phyloP scores from a whole-genome alignment of 2,797 vertebrate genomes.

The Acanthurus leucopareius region DNA sequence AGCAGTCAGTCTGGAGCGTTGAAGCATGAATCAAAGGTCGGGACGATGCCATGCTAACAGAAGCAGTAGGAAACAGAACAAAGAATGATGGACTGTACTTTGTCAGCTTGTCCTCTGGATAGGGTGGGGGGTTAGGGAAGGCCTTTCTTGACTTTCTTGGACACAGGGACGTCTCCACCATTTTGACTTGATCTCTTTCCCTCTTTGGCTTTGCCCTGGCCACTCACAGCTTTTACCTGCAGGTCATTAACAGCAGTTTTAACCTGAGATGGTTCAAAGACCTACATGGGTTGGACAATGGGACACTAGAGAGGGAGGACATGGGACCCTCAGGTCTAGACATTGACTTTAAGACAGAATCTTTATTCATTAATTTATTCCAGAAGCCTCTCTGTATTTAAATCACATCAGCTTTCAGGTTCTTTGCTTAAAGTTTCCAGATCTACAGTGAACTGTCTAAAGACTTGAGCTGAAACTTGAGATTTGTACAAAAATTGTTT shows the following conservation, averaged over 20 bases:
- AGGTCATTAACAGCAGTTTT: slow-evolving; percentile 77
- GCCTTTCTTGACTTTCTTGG: slow-evolving; percentile 88
- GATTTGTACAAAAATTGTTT: neutral
- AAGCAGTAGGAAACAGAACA: slow-evolving; percentile 52
- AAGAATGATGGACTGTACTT: slow-evolving; percentile 82
- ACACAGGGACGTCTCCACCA: slow-evolving; percentile 67
- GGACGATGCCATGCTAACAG: slow-evolving; percentile 46
- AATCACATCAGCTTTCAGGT: neutral
- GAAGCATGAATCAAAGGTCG: slow-evolving; percentile 6
- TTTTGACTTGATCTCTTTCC: slow-evolving; percentile 73
- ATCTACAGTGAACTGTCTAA: neutral
- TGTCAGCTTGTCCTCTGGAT: slow-evolving; percentile 68
- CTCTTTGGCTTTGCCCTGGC: slow-evolving; percentile 77
- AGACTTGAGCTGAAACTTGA: neutral
- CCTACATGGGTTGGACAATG: slow-evolving; percentile 3
- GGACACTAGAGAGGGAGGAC: neutral
- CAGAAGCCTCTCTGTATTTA: neutral
- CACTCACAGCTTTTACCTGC: slow-evolving; percentile 83
- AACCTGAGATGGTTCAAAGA: slow-evolving; percentile 38
- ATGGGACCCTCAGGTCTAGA: slow-evolving; percentile 10
- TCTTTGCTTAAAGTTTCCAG: neutral
- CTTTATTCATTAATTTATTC: neutral
- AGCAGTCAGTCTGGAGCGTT: neutral
- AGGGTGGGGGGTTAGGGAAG: slow-evolving; percentile 63
- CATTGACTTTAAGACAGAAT: neutral